phyloP scores from a whole-genome alignment of 2,113 vertebrate genomes.

The Coptodon bakossiorum region DNA sequence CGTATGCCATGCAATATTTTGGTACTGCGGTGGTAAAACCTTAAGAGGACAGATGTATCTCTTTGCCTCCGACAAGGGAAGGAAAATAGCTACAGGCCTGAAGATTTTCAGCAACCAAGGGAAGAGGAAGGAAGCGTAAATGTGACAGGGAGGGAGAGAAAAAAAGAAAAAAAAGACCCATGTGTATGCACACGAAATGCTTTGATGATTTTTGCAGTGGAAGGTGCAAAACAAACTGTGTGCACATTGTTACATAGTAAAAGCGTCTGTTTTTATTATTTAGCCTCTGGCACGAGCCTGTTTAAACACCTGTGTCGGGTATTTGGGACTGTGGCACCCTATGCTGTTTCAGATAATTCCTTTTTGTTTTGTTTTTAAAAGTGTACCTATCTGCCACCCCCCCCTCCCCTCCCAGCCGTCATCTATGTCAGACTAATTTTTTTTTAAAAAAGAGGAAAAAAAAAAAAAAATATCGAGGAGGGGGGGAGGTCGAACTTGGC shows the following conservation, averaged over 20 bases:
- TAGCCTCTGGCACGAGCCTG: slow-evolving; percentile 28
- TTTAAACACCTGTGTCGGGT: slow-evolving; percentile 16
- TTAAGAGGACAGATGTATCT: slow-evolving; percentile 13
- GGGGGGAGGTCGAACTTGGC: slow-evolving; percentile 9
- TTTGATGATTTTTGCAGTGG: slow-evolving; percentile 26
- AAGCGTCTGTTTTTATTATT: slow-evolving; percentile 33
- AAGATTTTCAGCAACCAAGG: slow-evolving; percentile 21
- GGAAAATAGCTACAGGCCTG: neutral
- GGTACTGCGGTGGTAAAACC: slow-evolving; percentile 30
- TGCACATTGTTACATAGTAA: slow-evolving; percentile 45
- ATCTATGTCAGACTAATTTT: slow-evolving; percentile 13
- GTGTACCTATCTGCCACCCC: slow-evolving; percentile 28
- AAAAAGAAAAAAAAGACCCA: neutral
- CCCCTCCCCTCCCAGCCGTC: slow-evolving; percentile 16
- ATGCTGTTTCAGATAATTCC: slow-evolving; percentile 55
- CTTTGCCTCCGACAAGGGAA: neutral
- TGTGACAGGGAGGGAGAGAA: neutral
- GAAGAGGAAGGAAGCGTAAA: slow-evolving; percentile 37
- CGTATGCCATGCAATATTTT: slow-evolving; percentile 51
- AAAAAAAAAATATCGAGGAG: neutral
- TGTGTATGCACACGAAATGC: slow-evolving; percentile 29
- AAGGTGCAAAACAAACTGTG: slow-evolving; percentile 38
- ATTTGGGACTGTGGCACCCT: slow-evolving; percentile 46
- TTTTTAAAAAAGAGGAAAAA: neutral
- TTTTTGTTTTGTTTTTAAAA: neutral